phyloP scores from a whole-genome alignment of 2,113 vertebrate genomes.

The Archocentrus centrarchus region DNA sequence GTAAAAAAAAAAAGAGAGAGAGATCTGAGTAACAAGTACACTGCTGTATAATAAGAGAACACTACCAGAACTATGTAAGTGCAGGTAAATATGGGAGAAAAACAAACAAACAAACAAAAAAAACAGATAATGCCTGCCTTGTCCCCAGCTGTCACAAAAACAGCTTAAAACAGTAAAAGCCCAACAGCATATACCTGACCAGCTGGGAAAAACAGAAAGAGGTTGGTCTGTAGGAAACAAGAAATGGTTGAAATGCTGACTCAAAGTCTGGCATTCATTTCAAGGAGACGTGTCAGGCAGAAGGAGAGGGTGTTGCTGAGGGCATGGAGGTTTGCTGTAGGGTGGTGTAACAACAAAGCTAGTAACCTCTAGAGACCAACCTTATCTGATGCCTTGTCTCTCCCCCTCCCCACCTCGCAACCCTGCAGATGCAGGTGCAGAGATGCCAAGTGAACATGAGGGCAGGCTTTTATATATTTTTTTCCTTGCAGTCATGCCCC shows the following conservation, averaged over 20 bases:
- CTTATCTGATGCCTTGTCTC: constrained; percentile 71
- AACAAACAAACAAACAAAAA: not conserved
- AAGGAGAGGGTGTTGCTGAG: constrained; percentile 43
- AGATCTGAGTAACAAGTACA: not conserved
- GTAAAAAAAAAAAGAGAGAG: not conserved
- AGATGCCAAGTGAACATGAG: constrained; percentile 76
- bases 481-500: constrained; percentile 45
- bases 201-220: constrained; percentile 13
- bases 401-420: constrained; percentile 60
- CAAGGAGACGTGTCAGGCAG: constrained; percentile 54
- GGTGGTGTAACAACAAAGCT: constrained; percentile 64
- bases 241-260: constrained; percentile 60
- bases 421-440: constrained; percentile 76
- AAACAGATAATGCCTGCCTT: not conserved
- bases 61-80: not conserved
- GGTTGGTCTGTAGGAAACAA: constrained; percentile 13
- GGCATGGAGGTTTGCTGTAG: constrained; percentile 59
- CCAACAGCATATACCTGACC: constrained; percentile 44
- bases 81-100: constrained; percentile 3
- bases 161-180: constrained; percentile 22
- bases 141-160: constrained; percentile 20
- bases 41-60: not conserved
- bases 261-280: constrained; percentile 69
- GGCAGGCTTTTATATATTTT: constrained; percentile 39
- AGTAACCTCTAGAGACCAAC: constrained; percentile 64